phyloP scores from a whole-genome alignment of 2,888 invertebrate species.

The Tinea semifulvella region DNA sequence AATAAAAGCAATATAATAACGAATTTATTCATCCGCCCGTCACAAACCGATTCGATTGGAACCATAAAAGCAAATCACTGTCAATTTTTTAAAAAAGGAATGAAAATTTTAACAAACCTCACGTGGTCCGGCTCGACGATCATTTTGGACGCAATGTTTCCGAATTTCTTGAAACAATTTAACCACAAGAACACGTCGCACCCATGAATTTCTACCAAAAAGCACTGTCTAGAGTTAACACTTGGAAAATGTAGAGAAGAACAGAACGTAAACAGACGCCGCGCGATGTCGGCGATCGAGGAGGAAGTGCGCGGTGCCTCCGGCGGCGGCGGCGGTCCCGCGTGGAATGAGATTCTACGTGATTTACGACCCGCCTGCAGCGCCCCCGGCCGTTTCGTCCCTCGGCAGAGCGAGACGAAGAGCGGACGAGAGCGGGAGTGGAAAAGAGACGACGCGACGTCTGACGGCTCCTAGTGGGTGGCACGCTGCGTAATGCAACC shows the following conservation, averaged over 20 bases:
- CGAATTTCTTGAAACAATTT: conserved; percentile 26
- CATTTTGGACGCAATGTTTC: conserved; percentile 59
- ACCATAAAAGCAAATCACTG: conserved; percentile 3
- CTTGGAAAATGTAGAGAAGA: conserved; percentile 26
- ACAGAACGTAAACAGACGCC: conserved; percentile 59
- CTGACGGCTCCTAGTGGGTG: conserved; percentile 34
- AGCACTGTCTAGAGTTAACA: not conserved
- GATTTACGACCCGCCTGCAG: conserved; percentile 69
- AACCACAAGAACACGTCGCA: conserved; percentile 38
- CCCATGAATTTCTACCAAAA: conserved; percentile 47
- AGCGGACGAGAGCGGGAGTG: not conserved
- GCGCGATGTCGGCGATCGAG: conserved; percentile 53
- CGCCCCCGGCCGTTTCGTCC: conserved; percentile 47
- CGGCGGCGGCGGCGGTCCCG: conserved; percentile 63
- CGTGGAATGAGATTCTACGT: conserved; percentile 66
- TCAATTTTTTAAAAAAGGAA: conserved; percentile 7
- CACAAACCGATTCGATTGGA: not conserved
- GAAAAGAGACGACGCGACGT: conserved; percentile 25
- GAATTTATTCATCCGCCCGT: conserved; percentile 8
- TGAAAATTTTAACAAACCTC: conserved; percentile 44
- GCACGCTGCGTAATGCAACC: conserved; percentile 65
- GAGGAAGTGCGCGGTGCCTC: conserved; percentile 62
- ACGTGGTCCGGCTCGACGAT: conserved; percentile 64
- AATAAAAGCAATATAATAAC: conserved; percentile 4
- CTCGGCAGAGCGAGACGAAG: conserved; percentile 37